Base-by-base conservation (phyloP, 2,113 vertebrate genomes). In the Menura novaehollandiae region DNA sequence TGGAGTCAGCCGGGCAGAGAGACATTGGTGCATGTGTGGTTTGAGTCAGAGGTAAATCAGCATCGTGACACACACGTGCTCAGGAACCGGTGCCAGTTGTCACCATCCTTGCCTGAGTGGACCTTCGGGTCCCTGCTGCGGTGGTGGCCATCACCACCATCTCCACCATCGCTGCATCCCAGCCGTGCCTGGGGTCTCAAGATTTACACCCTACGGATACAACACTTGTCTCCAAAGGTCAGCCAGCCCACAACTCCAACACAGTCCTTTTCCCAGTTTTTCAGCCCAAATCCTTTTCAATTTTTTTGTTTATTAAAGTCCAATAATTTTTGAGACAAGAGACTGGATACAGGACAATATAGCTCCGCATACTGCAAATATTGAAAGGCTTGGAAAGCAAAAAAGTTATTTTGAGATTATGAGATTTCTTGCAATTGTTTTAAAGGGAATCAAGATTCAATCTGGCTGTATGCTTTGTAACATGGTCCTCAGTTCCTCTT, bases 391-490 rank as follows among this genome's bases (percentile, higher is more conserved):
- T 53, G 5, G 13, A 11, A 58, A 91, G 55, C 43, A 49, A 55
- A 62, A 71, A 37, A 59, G 39, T 28, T 33, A 79, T 89, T 92
- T 94, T 41, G 39, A 87, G 33, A 49, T 77, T 4, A 90, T 13
- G 41, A 93, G 89, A 87, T 92, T 77, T 93, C 59, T 52, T 74
- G 92, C 79, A 67, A 91, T 88, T 94, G 83, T 96, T 95, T 95
- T 92, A 94, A 91, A 92, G 63, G 73, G 79, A 96, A 96, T 93
- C 81, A 87, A 90, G 97, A 94, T 94, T 86, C 92, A 93, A 95
- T 91, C 86, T 88, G 88, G 81, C 64, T 91, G 86, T 89, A 81
- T 88, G 85, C 89, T 97, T 91, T 96, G 73, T 75, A 94, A 95
- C 8, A 62, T n/a, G 56, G 64, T 97, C 95, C 93, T 94, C 84